Evolutionary conservation across 1,140 invertebrate genomes (phyloP).

Genomic region (Asbolus verrucosus): DNA sequence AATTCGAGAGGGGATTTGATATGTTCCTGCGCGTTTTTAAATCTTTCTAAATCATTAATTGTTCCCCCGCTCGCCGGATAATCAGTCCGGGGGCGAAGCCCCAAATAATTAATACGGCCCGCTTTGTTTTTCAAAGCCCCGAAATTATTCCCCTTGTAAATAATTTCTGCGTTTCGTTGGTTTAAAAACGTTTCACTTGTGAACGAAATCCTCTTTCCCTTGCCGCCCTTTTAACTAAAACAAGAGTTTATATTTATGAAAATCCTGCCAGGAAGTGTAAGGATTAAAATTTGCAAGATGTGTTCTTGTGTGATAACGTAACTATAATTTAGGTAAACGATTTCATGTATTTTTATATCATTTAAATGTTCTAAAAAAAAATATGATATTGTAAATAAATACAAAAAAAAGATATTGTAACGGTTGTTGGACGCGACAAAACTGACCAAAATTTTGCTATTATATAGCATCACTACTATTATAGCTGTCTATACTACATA

Average conservation of each 20-base stretch:
- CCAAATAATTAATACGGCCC: not conserved
- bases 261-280: slow-evolving; percentile 30
- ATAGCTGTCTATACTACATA: slow-evolving; percentile 19
- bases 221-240: not conserved
- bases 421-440: slow-evolving; percentile 20
- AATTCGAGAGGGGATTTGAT: too few species aligned
- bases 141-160: too few species aligned
- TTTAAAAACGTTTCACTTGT: slow-evolving; percentile 13
- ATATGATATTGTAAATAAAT: slow-evolving; percentile 28
- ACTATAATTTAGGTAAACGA: slow-evolving; percentile 34
- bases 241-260: slow-evolving; percentile 2
- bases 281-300: slow-evolving; percentile 36
- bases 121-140: too few species aligned
- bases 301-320: slow-evolving; percentile 38
- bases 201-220: slow-evolving; percentile 4
- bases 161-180: not conserved
- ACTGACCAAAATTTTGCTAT: slow-evolving; percentile 45
- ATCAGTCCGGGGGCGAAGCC: too few species aligned
- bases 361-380: slow-evolving; percentile 32
- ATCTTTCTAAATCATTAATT: slow-evolving; percentile 5
- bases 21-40: too few species aligned
- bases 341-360: slow-evolving; percentile 39
- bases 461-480: slow-evolving; percentile 44
- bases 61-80: too few species aligned
- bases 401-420: too few species aligned